A percentile compares a stretch with the other conserved stretches of the same genome.
phyloP scores from a whole-genome alignment of 2,113 vertebrate genomes.

The Fulica atra region DNA sequence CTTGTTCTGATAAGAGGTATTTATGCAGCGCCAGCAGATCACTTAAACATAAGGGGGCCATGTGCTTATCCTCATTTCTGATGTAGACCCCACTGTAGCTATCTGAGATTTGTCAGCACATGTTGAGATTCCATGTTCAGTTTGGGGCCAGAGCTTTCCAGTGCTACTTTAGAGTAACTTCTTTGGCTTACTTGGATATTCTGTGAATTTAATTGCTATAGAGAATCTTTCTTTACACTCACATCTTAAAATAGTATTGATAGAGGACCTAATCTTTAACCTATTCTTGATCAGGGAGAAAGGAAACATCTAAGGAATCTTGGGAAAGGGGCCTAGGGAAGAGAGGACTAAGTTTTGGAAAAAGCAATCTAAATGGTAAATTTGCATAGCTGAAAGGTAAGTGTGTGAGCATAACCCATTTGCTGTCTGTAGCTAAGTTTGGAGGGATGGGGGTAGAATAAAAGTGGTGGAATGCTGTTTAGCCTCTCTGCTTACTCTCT shows the following conservation, averaged over 20 bases:
- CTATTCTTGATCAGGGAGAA: background rate
- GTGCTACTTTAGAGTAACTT: background rate
- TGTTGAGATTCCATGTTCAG: background rate
- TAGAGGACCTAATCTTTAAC: background rate
- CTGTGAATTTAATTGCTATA: background rate
- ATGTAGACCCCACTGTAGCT: background rate
- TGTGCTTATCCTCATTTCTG: constrained; percentile 46
- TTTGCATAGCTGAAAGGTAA: background rate
- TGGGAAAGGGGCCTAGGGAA: background rate
- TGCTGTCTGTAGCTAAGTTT: background rate
- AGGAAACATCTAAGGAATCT: background rate
- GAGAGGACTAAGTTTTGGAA: background rate
- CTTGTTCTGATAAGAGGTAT: constrained; percentile 46
- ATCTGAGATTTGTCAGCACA: background rate
- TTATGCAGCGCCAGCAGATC: constrained; percentile 5
- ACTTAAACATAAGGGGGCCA: constrained; percentile 31
- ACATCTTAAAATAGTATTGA: background rate
- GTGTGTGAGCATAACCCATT: background rate
- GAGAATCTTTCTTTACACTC: background rate
- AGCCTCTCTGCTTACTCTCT: background rate
- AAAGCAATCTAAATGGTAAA: background rate
- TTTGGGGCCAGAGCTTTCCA: background rate
- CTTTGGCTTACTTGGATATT: background rate
- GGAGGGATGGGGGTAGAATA: background rate
- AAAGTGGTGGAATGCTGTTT: background rate